Evolutionary conservation across 2,797 vertebrate species (phyloP), one percentile per base, ranked within the genome.

Genomic region (Anisognathus igniventris): DNA sequence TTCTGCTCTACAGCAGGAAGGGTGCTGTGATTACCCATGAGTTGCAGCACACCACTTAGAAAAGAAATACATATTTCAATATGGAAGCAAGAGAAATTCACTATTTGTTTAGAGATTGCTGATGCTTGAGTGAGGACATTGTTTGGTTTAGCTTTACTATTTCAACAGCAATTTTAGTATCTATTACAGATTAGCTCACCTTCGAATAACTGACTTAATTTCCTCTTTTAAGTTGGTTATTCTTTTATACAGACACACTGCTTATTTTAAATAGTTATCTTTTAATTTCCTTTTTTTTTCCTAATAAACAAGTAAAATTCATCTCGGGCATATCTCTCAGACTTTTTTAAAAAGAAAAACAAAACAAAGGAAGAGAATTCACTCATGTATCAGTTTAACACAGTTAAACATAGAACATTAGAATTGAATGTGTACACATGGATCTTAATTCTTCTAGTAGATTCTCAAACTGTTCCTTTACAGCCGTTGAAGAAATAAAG

Each of bases 401-500:
- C 31, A 81, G 44, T 12, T 51, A 62, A 48, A n/a, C 14, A 60
- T 33, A 61, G 25, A 70, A 12, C 7, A 22, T 57, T 45, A 61
- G 39, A 88, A 86, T 4, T 60, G 9, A 66, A 51, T 57, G 5
- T 64, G 22, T 45, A 81, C 40, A 78, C 21, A 60, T 31, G 24
- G 47, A 45, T 82, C 61, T 76, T 88, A 90, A 81, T 79, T 84
- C 48, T 25, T 44, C 67, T 61, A 92, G 30, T 27, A 85, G 45
- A 92, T 77, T 82, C 33, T 54, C 37, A 78, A 90, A 78, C 28
- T 44, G 31, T 56, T 92, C 48, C 25, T 84, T 90, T 87, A 79
- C 12, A 86, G 45, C n/a, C 82, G 17, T 45, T 76, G 51, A 90
- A 83, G n/a, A 85, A 81, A 85, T 64, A 53, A 81, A 92, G 73